Base-by-base conservation (phyloP, 2,113 vertebrate genomes). In the Numida meleagris region DNA sequence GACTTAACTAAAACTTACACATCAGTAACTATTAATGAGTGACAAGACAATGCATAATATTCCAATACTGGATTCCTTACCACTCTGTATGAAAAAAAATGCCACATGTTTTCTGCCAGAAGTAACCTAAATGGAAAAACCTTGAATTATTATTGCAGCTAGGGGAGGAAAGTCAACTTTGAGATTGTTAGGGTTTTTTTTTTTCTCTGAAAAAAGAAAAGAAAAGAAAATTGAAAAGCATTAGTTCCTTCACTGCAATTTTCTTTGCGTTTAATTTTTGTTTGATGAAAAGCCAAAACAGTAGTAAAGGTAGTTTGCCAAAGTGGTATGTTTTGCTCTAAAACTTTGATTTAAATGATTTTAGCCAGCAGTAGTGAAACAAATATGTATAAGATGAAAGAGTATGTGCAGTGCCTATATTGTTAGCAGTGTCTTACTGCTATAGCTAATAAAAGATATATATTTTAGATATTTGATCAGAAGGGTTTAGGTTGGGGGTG, bases 231-330 rank as follows among this genome's bases (percentile, higher is more conserved):
- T 53, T 53, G 27, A 33, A 74, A 95, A 75, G 0, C 19, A 53
- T 62, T 21, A 74, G 40, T 40, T 93, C 5, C 10, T 66, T 71
- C 20, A 25, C 4, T 45, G 18, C 14, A 57, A 51, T 71, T 84
- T 91, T 50, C 5, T 75, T 50, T 59, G 12, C 6, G 1, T 43
- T 84, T 43, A 10, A 6, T 9, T 65, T 81, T 65, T 48, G 14
- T 75, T 78, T 46, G 1, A 46, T 48, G 17, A 74, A 82, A 63
- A 78, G 10, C 2, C 3, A 42, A 43, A 91, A 14, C 2, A 14
- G 3, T n/a, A 67, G 3, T 45, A 67, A 84, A 40, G 0, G 2
- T 8, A 0, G 42, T 89, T 86, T 71, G 10, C 12, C 10, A 14
- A 66, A 87, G 14, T 45, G 42, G 4, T 53, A 45, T 1, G 9